These are phyloP conservation scores for Drosophila sp. DNA, from an alignment of 1,140 invertebrate species.

Conservation along the genomic window DNA sequence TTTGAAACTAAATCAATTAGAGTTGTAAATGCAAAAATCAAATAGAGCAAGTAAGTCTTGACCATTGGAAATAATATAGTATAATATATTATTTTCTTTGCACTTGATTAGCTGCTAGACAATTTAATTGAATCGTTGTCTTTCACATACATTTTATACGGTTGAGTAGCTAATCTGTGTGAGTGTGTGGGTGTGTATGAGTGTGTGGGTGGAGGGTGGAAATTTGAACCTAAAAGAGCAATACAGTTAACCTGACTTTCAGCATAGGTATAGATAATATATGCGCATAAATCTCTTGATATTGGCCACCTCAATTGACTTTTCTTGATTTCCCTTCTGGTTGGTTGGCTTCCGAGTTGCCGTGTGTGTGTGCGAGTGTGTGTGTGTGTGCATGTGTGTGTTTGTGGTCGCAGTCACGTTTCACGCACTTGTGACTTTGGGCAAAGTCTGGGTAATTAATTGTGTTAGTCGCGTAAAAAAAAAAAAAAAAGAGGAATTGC, in stretches of 20 bases:
- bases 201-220: not conserved
- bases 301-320: conserved; percentile 10
- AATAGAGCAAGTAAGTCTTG: conserved; percentile 10
- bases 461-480: conserved; percentile 66
- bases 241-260: not conserved
- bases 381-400: conserved; percentile 20
- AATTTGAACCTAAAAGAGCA: not conserved
- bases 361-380: conserved; percentile 18
- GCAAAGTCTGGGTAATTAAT: conserved; percentile 75
- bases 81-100: not conserved
- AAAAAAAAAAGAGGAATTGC: conserved; percentile 47
- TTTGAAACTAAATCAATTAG: not conserved
- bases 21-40: conserved; percentile 3
- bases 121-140: conserved; percentile 53
- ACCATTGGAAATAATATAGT: conserved; percentile 5
- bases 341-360: not conserved
- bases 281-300: conserved; percentile 12
- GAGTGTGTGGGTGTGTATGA: too few species aligned
- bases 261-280: not conserved
- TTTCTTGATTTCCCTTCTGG: conserved; percentile 8
- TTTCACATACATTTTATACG: not conserved
- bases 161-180: not conserved
- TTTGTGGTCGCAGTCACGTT: conserved; percentile 1
- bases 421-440: conserved; percentile 33
- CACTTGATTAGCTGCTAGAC: conserved; percentile 36